phyloP scores from a whole-genome alignment of 2,888 invertebrate species.

The Pheosia tremula region DNA sequence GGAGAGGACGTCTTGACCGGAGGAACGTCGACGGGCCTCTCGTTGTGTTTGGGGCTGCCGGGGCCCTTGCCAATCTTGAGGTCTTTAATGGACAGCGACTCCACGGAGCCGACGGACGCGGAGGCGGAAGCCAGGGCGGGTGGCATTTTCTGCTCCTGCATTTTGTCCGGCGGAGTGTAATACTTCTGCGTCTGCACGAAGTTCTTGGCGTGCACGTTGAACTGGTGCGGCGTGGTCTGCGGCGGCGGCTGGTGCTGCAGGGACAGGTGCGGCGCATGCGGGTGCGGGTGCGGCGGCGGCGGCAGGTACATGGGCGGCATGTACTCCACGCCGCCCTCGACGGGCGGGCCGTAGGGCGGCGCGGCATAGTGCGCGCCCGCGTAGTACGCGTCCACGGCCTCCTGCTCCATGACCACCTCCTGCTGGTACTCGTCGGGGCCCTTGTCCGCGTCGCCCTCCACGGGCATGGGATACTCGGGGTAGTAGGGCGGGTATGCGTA shows the following conservation, averaged over 20 bases:
- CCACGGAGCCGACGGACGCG: constrained; percentile 50
- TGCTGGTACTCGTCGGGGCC: constrained; percentile 76
- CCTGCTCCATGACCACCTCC: constrained; percentile 79
- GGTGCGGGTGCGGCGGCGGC: constrained; percentile 66
- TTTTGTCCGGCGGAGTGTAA: constrained; percentile 57
- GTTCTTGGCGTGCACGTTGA: constrained; percentile 81
- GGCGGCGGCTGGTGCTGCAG: constrained; percentile 63
- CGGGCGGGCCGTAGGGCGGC: constrained; percentile 69
- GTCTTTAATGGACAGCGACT: constrained; percentile 74
- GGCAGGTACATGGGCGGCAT: constrained; percentile 75
- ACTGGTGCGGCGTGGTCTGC: constrained; percentile 66
- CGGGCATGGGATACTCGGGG: constrained; percentile 74
- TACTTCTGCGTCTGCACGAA: constrained; percentile 69
- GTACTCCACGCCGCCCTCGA: constrained; percentile 71
- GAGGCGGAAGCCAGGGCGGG: constrained; percentile 51
- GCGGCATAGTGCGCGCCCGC: constrained; percentile 69
- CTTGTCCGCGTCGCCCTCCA: constrained; percentile 76
- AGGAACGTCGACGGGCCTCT: constrained; percentile 48
- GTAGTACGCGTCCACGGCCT: constrained; percentile 79
- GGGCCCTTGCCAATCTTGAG: constrained; percentile 71
- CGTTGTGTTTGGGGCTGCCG: constrained; percentile 68
- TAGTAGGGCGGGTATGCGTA: constrained; percentile 80
- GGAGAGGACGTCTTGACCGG: constrained; percentile 51
- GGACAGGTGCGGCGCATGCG: constrained; percentile 51
- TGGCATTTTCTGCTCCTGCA: constrained; percentile 56